These are phyloP conservation scores for Rhodinocichla rosea DNA, from an alignment of 2,113 vertebrate genomes.

Conservation along the genomic window DNA sequence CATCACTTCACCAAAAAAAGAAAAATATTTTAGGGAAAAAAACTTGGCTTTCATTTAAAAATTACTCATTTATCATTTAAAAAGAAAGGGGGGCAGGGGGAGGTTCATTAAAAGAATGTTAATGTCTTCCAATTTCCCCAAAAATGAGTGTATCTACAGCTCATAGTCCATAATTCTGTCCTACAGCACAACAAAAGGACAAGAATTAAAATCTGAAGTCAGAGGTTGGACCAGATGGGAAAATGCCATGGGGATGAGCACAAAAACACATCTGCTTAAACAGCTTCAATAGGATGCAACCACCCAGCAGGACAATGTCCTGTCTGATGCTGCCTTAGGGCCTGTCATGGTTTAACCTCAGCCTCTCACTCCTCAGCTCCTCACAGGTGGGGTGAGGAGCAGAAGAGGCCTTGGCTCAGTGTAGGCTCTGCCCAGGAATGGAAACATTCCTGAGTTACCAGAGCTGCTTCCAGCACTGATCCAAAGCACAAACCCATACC, in stretches of 20 bases:
- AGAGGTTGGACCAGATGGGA: background rate
- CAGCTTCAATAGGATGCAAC: background rate
- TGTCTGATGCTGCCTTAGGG: background rate
- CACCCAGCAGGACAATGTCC: background rate
- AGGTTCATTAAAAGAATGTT: background rate
- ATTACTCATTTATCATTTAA: background rate
- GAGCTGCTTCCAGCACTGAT: background rate
- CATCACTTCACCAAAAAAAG: background rate
- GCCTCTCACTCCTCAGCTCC: background rate
- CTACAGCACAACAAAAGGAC: background rate
- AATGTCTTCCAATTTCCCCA: background rate
- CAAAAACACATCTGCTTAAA: background rate
- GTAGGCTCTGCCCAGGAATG: background rate
- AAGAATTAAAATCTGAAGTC: background rate
- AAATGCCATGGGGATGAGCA: background rate
- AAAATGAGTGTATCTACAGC: background rate
- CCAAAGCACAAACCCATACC: background rate
- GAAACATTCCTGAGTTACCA: background rate
- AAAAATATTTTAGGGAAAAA: background rate
- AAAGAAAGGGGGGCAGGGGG: fast-evolving
- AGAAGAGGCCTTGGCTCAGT: background rate
- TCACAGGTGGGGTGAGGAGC: background rate
- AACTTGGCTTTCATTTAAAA: background rate
- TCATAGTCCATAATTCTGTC: background rate
- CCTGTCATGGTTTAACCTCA: background rate